Conservation (phyloP, 2,888 invertebrate species). For the Cylindroiulus punctatus region DNA sequence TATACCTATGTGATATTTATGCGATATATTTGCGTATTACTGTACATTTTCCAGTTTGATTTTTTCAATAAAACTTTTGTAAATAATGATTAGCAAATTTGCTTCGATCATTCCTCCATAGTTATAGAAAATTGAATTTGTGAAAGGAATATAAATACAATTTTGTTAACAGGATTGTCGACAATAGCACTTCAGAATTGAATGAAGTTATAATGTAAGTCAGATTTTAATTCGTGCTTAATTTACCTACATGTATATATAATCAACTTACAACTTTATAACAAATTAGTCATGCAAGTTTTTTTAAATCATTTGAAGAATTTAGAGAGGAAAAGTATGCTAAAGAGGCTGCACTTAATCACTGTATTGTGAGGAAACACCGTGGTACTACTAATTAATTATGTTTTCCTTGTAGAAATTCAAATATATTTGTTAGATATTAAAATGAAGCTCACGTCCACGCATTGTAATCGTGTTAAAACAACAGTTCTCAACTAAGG, state of each 20-base stretch:
- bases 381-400: not conserved
- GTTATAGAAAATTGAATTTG: not conserved
- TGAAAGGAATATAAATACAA: not conserved
- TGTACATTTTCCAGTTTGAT: not conserved
- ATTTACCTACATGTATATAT: not conserved
- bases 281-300: not conserved
- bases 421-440: not conserved
- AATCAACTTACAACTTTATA: not conserved
- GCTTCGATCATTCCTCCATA: too few species aligned
- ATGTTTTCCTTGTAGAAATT: not conserved
- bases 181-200: not conserved
- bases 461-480: conserved; percentile 2
- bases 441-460: not conserved
- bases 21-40: not conserved
- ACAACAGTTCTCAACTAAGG: not conserved
- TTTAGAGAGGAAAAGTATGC: not conserved
- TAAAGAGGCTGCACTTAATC: not conserved
- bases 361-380: not conserved
- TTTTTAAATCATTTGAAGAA: not conserved
- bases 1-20: not conserved
- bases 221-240: not conserved
- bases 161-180: not conserved
- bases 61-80: not conserved
- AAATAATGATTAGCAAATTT: not conserved
- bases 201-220: not conserved